These are phyloP conservation scores for Neotoma lepida DNA, from an alignment of 2,113 vertebrate species.

Conservation along the genomic window DNA sequence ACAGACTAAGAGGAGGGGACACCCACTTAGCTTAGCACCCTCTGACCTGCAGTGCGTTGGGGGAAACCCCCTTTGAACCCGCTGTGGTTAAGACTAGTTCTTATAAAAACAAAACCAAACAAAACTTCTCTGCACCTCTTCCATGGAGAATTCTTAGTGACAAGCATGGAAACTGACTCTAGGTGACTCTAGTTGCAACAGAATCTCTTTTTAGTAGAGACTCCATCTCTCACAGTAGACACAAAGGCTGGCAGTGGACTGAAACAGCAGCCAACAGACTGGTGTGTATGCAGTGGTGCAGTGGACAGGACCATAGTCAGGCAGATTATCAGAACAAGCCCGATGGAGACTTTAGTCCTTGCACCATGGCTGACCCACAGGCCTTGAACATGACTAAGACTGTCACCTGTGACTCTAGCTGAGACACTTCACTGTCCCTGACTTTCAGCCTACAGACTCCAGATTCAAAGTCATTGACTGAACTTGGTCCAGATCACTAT, in stretches of 20 bases:
- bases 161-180: neutral
- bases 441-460: neutral
- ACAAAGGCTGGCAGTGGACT: neutral
- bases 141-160: neutral
- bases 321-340: neutral
- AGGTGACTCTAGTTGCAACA: neutral
- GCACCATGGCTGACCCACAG: accelerated
- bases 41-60: neutral
- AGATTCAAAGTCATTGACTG: neutral
- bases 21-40: neutral
- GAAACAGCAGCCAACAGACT: neutral
- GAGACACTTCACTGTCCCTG: neutral
- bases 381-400: neutral
- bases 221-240: neutral
- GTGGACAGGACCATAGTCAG: neutral
- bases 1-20: accelerated
- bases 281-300: neutral
- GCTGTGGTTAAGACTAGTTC: neutral
- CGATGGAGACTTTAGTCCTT: neutral
- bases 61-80: neutral
- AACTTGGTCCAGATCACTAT: neutral
- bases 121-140: neutral
- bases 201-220: neutral
- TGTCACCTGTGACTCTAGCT: neutral
- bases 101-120: neutral